Evolutionary conservation across 2,113 vertebrate genomes (phyloP), one percentile per base, ranked within the genome.

Genomic region (Thunnus maccoyii): DNA sequence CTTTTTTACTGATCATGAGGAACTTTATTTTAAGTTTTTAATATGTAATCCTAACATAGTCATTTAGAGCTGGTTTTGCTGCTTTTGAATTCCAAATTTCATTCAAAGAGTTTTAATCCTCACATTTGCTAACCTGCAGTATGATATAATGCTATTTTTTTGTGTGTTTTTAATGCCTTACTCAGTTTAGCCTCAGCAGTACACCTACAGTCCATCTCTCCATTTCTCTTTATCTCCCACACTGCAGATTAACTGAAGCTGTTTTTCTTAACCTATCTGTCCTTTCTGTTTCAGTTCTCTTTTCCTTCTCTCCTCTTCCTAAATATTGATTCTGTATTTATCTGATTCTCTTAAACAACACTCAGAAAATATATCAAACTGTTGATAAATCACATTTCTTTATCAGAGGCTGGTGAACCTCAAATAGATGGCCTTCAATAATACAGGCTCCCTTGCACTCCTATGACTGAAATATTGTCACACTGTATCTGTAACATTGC

Each of bases 211-310:
- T 51, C 17, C 69, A 55, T 75, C 65, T 84, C 77, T 65, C 12
- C 2, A 10, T 78, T 63, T 62, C 69, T 80, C 51, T 80, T 80
- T 60, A 46, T 82, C 72, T 76, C 62, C 71, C 56, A 82, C 78
- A 67, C 86, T 79, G 13, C 32, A 70, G 55, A 83, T 67, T 79
- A 81, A 52, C 58, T 67, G 41, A 66, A 76, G 63, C 82, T 78
- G 17, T 69, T 83, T 78, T 78, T 69, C 51, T 72, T 74, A 61
- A 83, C 14, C 60, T 22, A 20, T 44, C 58, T 27, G 41, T 76
- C n/a, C 20, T 76, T 63, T 76, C n/a, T 51, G 52, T 62, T 72
- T 76, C n/a, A 3, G 0, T 22, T 68, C 16, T 47, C 2, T 32
- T 58, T 47, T 27, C 32, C n/a, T 30, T 54, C 11, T 70, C 15